Base-by-base conservation (phyloP, 2,888 invertebrate genomes). In the Ectropis crepuscularia region DNA sequence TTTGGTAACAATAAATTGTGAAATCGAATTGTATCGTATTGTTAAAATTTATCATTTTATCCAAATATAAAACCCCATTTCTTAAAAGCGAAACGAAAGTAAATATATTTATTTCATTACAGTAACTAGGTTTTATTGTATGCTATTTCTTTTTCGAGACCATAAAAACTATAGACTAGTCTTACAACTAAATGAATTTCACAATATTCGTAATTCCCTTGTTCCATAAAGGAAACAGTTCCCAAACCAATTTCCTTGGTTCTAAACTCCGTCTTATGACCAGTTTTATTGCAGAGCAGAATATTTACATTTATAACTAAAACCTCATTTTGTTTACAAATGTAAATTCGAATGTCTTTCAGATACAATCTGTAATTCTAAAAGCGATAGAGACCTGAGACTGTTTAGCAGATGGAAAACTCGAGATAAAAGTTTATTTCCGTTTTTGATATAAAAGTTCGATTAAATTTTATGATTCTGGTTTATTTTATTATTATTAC, bases 281-380 rank as follows among this genome's bases (percentile, higher is more conserved):
- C 11, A 36, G 37, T 36, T 49, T 49, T 49, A 12, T 11, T 49
- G 49, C 28, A 49, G 36, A 57, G 28, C 42, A 41, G 41, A 28
- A 39, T 37, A 42, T 48, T 39, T 39, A 16, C 41, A 47, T 57
- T 42, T 45, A 58, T 50, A 58, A 58, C 50, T 50, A 45, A 43
- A 50, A 9, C 37, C 57, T 37, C 42, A 43, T 49, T 58, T 39
- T 58, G 58, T 58, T 50, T 50, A 58, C 50, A 50, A 50, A 58
- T 58, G 50, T 50, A 58, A 50, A 57, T 57, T 28, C 10, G 11
- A 50, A 50, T 37, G 42, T 48, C 11, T 57, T 50, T 50, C 8
- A 57, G 43, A 57, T 57, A 55, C 55, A 55, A 55, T 55, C 55
- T 47, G 16, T 47, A 39, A 47, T 47, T 55, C 47, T 55, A 41